Conservation (phyloP, 2,888 invertebrate species). For the Dicranocentrus wangi region DNA sequence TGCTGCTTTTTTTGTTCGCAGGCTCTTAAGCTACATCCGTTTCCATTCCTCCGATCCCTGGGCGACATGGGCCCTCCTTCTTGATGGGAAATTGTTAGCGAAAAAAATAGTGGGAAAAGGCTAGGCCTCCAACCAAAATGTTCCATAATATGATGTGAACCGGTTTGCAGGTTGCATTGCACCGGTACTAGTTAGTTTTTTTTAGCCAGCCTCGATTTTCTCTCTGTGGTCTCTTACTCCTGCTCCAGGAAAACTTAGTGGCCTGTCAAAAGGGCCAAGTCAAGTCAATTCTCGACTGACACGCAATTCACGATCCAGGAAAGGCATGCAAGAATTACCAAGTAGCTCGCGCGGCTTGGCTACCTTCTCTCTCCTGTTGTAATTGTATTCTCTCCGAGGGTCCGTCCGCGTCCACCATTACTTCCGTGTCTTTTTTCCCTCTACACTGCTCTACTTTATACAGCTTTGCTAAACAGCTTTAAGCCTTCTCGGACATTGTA, state of each 20-base stretch:
- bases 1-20: conserved; percentile 9
- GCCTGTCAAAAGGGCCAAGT: conserved; percentile 30
- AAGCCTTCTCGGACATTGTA: background rate
- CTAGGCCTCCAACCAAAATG: too few relatives aligned
- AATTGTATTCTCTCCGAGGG: conserved; percentile 25
- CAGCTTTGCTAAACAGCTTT: background rate
- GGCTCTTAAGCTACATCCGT: conserved; percentile 34
- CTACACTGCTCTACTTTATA: background rate
- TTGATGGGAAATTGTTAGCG: too few relatives aligned
- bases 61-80: background rate
- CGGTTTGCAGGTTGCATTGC: too few relatives aligned
- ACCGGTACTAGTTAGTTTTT: too few relatives aligned
- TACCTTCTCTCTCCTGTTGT: background rate
- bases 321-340: conserved; percentile 40
- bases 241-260: conserved; percentile 26
- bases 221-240: conserved; percentile 14
- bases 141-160: too few relatives aligned
- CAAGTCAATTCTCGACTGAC: conserved; percentile 34
- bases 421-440: conserved; percentile 19
- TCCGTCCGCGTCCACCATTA: background rate
- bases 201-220: background rate
- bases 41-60: background rate
- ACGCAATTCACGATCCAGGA: conserved; percentile 37
- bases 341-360: conserved; percentile 8
- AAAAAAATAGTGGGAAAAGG: too few relatives aligned